These are phyloP conservation scores for Halcyon smyrnensis DNA, from an alignment of 2,797 vertebrate genomes.

Conservation along the genomic window DNA sequence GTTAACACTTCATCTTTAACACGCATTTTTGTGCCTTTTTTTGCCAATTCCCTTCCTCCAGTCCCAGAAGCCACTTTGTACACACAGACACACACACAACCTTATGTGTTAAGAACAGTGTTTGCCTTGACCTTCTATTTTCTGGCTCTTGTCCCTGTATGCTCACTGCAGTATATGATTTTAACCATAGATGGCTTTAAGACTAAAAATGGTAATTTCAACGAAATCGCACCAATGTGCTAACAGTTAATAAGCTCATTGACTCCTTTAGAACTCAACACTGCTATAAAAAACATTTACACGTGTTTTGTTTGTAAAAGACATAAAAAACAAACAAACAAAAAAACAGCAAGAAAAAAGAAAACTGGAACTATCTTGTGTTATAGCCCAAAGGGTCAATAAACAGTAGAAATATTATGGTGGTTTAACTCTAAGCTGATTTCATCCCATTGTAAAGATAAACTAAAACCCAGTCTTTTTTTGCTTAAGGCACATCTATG, in stretches of 20 bases:
- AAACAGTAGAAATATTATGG: constrained; percentile 14
- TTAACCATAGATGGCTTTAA: constrained; percentile 43
- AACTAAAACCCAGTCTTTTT: constrained; percentile 60
- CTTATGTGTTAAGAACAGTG: constrained; percentile 20
- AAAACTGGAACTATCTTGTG: constrained; percentile 52
- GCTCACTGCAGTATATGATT: constrained; percentile 12
- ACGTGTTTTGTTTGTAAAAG: constrained; percentile 51
- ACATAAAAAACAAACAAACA: neutral
- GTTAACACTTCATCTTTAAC: constrained; percentile 29
- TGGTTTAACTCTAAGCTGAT: constrained; percentile 55
- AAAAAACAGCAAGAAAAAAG: neutral
- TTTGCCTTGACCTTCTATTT: constrained; percentile 65
- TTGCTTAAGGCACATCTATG: constrained; percentile 79
- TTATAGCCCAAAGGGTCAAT: constrained; percentile 36
- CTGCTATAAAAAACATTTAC: constrained; percentile 1
- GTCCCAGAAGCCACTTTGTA: neutral
- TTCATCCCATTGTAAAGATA: constrained; percentile 77
- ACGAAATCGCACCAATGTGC: neutral
- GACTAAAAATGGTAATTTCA: neutral
- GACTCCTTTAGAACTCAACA: constrained; percentile 36
- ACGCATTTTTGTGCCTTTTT: constrained; percentile 63
- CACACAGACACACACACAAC: neutral
- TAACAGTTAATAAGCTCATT: neutral
- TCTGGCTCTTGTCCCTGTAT: constrained; percentile 27
- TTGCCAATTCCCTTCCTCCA: constrained; percentile 42